A percentile compares a stretch with the other conserved stretches of the same genome.
Conservation (phyloP, 2,113 vertebrate species). For the Fregata magnificens region DNA sequence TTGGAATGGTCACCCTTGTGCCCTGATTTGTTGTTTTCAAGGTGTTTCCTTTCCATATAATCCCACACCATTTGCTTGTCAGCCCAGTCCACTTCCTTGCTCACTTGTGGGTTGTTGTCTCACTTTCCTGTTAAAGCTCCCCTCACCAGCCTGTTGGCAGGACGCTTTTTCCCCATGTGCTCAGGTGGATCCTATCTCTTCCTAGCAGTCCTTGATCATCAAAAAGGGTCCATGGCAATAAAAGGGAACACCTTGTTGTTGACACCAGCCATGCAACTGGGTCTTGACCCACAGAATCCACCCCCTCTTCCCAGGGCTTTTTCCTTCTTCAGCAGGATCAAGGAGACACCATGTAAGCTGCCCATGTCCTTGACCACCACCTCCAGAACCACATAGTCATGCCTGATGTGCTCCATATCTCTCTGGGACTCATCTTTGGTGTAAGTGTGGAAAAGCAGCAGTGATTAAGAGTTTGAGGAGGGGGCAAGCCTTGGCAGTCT, state of each 20-base stretch:
- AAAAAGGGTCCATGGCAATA: neutral
- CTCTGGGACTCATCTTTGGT: neutral
- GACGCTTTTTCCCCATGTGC: neutral
- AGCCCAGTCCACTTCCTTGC: neutral
- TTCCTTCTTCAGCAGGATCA: neutral
- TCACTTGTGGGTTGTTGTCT: neutral
- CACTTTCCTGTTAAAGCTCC: neutral
- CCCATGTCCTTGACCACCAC: neutral
- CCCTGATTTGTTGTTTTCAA: neutral
- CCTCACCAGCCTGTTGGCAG: neutral
- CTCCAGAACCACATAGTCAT: neutral
- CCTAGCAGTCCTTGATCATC: neutral
- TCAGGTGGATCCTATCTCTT: neutral
- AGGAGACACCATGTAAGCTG: neutral
- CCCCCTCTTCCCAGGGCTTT: neutral
- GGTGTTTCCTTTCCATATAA: neutral
- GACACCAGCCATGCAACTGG: neutral
- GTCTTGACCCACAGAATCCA: neutral
- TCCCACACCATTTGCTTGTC: neutral
- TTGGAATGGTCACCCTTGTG: neutral
- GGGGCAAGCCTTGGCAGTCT: neutral
- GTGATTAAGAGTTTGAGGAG: neutral
- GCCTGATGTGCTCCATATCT: neutral
- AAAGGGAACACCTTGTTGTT: neutral
- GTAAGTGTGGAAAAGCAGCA: neutral